Evolutionary conservation across 2,888 invertebrate species (phyloP), one percentile per base, ranked within the genome.

Genomic region (Dilophus febrilis): DNA sequence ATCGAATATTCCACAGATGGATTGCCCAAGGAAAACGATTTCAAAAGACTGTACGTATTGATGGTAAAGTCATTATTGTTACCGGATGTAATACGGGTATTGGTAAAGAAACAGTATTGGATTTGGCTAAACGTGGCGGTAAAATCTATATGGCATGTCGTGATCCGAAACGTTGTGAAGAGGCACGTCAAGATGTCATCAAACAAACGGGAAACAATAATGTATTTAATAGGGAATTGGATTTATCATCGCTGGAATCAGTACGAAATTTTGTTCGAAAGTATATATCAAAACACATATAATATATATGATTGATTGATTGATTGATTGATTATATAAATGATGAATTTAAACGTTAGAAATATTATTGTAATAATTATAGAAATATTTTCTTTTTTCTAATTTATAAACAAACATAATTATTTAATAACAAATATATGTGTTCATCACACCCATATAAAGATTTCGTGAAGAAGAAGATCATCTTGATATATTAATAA

Each of bases 61-160:
- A 72, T 17, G 70, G 66, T 44, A 75, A 79, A 66, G 70, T 77
- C 16, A 67, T 74, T 4, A 71, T 88, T 38, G 62, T 88, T 12
- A 88, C 88, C 0, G 88, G 88, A 11, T 74, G 83, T 5, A 85
- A 77, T 61, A 74, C 74, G 19, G 88, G 88, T 26, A 84, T 88
- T 49, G 88, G 88, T 11, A 75, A 70, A 56, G 81, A 79, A 55
- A 74, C 78, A 0, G 77, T 71, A 0, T 64, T 65, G 54, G 79
- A 77, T 52, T 65, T 88, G 51, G 85, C 85, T 0, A 66, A 64
- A 40, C 61, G 81, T 38, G 76, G 79, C 4, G 87, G 81, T 3
- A 80, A 74, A 64, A 78, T 90, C 44, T 77, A 85, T 52, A 80
- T 90, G 83, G 88, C 85, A 3, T 88, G 88, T 53, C 70, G 86